phyloP scores from a whole-genome alignment of 1,140 invertebrate species.

The Zaprionus inermis region DNA sequence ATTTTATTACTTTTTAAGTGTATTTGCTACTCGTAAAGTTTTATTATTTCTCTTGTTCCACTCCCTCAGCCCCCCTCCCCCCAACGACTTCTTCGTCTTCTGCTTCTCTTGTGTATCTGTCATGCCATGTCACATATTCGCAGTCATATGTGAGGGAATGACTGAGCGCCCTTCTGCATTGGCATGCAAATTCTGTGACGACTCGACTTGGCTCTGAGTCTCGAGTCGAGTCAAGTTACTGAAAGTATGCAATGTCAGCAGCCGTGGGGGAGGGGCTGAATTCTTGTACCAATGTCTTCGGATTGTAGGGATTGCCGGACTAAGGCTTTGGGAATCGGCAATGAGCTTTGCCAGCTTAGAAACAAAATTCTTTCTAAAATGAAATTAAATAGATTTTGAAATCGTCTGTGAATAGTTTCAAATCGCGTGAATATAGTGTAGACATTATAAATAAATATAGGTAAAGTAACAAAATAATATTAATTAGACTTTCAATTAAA shows the following conservation, averaged over 20 bases:
- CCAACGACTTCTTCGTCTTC: too few relatives aligned
- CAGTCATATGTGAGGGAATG: conserved; percentile 58
- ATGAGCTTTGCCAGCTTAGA: conserved; percentile 10
- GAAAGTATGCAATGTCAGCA: conserved; percentile 68
- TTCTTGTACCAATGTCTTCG: conserved; percentile 41
- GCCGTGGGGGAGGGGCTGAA: conserved; percentile 2
- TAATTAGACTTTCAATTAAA: too few relatives aligned
- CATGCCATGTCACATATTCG: conserved; percentile 75
- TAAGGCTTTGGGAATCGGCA: neutral
- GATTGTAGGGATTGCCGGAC: conserved; percentile 21
- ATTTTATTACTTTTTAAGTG: conserved; percentile 80
- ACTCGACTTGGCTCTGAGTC: conserved; percentile 22
- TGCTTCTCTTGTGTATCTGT: conserved; percentile 36
- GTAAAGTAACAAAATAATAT: too few relatives aligned
- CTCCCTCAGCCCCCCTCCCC: too few relatives aligned
- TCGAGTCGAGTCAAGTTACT: conserved; percentile 51
- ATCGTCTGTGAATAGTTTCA: too few relatives aligned
- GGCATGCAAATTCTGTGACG: conserved; percentile 69
- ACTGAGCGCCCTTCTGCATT: conserved; percentile 54
- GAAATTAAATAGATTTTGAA: neutral
- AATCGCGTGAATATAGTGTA: neutral
- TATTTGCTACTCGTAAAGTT: conserved; percentile 75
- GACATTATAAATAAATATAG: neutral
- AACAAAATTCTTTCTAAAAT: neutral
- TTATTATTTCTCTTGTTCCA: conserved; percentile 42